Base-by-base conservation (phyloP, 2,113 vertebrate genomes). In the Gnathonemus echidnorhynchus region DNA sequence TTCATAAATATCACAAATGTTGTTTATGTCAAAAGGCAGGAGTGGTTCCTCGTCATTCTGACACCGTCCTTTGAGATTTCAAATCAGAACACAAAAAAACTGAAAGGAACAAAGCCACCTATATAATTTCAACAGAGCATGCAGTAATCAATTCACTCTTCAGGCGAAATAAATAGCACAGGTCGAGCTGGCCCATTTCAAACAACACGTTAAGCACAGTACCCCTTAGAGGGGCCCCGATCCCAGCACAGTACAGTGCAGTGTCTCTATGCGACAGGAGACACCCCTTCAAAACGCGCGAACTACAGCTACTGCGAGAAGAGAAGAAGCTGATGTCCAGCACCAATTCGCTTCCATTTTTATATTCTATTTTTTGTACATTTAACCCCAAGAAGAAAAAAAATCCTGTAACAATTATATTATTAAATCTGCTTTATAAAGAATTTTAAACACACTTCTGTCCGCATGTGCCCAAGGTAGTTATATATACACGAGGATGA, bases 301-400 rank as follows among this genome's bases (percentile, higher is more conserved):
- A 4, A 88, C 84, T 48, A 49, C 10, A 62, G 74, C 83, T 42
- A 58, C 84, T 80, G 42, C 90, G 89, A 35, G 56, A 92, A 77
- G 70, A 88, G 58, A 90, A 70, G 86, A 70, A 74, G 91, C 89
- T 93, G 94, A 94, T 92, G 94, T 88, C 95, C 95, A 92, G 95
- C 95, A 96, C 94, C 95, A 95, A 91, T 92, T 89, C 31, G 91
- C 5, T 3, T 56, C 0, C 5, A 87, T 56, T 89, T 35, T 52
- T 42, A 58, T 56, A 62, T 52, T 42, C 56, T 24, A 90, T 50
- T 46, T 87, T 87, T 74, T 70, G 46, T 86, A 66, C 83, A 90
- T 85, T 85, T 90, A 66, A 50, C 56, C 58, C 62, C 27, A 52
- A 46, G 8, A 84, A 46, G 17, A 19, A 86, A 86, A 45, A 85